phyloP scores from a whole-genome alignment of 2,888 invertebrate species.

The Polymixis lichenea region DNA sequence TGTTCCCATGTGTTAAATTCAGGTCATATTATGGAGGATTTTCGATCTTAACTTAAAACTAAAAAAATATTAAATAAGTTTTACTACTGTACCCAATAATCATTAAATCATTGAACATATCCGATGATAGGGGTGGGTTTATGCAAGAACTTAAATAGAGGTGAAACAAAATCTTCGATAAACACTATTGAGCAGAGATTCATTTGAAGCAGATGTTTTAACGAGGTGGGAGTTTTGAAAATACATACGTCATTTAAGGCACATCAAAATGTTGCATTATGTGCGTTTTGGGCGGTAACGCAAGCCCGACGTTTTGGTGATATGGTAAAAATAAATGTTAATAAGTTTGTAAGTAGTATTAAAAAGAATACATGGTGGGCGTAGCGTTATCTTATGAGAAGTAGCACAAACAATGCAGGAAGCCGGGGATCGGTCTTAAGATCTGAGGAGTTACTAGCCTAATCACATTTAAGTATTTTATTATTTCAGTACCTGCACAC shows the following conservation, averaged over 20 bases:
- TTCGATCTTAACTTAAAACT: conserved; percentile 70
- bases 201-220: conserved; percentile 61
- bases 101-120: conserved; percentile 57
- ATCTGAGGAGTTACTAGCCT: conserved; percentile 70
- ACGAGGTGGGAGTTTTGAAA: conserved; percentile 30
- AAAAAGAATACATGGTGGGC: conserved; percentile 52
- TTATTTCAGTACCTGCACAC: conserved; percentile 8
- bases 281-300: conserved; percentile 58
- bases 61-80: conserved; percentile 69
- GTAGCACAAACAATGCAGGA: conserved; percentile 71
- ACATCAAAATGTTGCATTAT: conserved; percentile 49
- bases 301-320: conserved; percentile 39
- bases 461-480: conserved; percentile 3
- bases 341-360: conserved; percentile 56
- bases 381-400: conserved; percentile 62
- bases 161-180: conserved; percentile 62
- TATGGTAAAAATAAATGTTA: conserved; percentile 50
- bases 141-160: conserved; percentile 74
- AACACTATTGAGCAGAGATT: conserved; percentile 84
- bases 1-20: conserved; percentile 56
- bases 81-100: conserved; percentile 63
- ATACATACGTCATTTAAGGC: conserved; percentile 28
- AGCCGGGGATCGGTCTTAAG: conserved; percentile 68
- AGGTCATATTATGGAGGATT: conserved; percentile 62
- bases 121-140: conserved; percentile 86